phyloP scores from a whole-genome alignment of 2,113 vertebrate genomes.

The Camelus bactrianus region DNA sequence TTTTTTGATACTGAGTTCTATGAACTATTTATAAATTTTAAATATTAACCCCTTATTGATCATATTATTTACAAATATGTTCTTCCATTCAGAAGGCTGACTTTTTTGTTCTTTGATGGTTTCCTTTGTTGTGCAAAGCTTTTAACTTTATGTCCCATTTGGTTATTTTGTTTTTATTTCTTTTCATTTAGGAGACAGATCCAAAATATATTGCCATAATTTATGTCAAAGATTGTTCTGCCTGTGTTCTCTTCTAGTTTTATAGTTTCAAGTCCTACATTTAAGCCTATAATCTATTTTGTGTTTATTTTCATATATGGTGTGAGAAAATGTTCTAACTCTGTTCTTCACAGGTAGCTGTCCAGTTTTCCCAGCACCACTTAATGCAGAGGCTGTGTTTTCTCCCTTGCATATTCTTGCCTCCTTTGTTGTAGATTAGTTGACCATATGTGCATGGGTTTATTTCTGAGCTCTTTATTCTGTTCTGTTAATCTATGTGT shows the following conservation, averaged over 20 bases:
- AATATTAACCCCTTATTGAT: neutral
- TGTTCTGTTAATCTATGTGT: neutral
- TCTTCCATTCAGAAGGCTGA: neutral
- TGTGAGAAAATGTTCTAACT: neutral
- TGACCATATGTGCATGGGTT: neutral
- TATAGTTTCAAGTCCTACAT: neutral
- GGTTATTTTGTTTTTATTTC: neutral
- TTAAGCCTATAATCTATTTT: neutral
- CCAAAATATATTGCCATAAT: neutral
- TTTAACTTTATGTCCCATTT: neutral
- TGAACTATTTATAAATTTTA: neutral
- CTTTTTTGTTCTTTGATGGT: neutral
- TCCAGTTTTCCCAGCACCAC: neutral
- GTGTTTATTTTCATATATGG: neutral
- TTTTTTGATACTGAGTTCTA: neutral
- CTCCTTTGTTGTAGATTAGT: neutral
- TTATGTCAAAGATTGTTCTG: neutral
- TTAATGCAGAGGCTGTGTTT: neutral
- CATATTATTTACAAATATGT: neutral
- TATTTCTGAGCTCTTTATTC: neutral
- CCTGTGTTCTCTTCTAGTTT: neutral
- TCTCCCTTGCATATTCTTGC: neutral
- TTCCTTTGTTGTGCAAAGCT: neutral
- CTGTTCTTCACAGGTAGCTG: neutral
- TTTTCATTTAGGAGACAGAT: neutral